phyloP scores from a whole-genome alignment of 2,113 vertebrate species.

The Mastomys natalensis region DNA sequence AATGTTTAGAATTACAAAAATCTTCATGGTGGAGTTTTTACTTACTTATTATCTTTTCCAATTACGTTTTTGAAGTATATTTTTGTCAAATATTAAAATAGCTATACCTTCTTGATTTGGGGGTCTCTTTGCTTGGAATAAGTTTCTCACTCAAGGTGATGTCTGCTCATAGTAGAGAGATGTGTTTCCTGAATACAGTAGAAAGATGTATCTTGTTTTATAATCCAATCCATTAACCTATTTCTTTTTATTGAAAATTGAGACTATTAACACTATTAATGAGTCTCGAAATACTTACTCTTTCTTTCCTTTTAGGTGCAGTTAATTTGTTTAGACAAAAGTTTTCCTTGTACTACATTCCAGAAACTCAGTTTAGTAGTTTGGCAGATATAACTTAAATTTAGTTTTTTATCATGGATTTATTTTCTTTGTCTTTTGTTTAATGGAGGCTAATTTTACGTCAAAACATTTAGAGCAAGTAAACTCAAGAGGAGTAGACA shows the following conservation, averaged over 20 bases:
- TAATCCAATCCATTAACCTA: too few relatives aligned
- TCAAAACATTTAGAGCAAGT: not conserved
- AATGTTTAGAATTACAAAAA: too few relatives aligned
- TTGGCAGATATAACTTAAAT: not conserved
- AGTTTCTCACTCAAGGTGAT: not conserved
- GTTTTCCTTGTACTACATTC: not conserved
- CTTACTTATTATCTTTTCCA: too few relatives aligned
- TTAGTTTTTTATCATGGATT: not conserved
- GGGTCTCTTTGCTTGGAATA: too few relatives aligned
- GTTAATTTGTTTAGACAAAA: not conserved
- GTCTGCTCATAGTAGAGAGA: not conserved
- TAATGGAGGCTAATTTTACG: not conserved
- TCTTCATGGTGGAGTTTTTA: too few relatives aligned
- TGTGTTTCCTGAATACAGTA: not conserved
- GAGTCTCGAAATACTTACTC: not conserved
- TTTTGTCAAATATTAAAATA: too few relatives aligned
- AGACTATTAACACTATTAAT: not conserved
- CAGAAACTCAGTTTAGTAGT: not conserved
- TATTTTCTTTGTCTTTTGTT: not conserved
- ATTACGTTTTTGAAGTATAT: too few relatives aligned
- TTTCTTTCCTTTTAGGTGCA: not conserved
- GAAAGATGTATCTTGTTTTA: not conserved
- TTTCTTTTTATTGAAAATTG: not conserved
- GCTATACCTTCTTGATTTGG: too few relatives aligned
- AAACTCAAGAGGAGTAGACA: too few relatives aligned